A percentile compares a stretch with the other conserved stretches of the same genome.
These are phyloP conservation scores for Holothuria leucospilota DNA, from an alignment of 53 echinoderm and acorn worm genomes.

Conservation along the genomic window DNA sequence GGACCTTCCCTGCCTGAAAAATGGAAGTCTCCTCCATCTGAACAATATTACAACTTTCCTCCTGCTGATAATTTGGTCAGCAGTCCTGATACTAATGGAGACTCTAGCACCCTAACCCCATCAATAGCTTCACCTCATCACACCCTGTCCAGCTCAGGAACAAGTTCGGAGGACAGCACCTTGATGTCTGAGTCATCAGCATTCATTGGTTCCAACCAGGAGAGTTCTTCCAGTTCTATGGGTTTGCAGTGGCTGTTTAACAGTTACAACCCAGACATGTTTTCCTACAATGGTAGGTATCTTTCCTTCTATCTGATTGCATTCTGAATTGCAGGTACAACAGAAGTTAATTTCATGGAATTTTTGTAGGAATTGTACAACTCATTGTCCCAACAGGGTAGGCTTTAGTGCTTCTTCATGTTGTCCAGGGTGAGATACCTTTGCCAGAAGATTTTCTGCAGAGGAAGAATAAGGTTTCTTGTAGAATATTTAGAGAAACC, in stretches of 20 bases:
- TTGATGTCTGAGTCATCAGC: conserved; percentile 86
- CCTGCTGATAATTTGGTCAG: conserved; percentile 38
- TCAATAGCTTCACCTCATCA: conserved; percentile 57
- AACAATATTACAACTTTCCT: conserved; percentile 34
- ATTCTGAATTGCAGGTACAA: too few species aligned
- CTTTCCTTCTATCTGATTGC: too few species aligned
- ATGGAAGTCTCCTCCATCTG: conserved; percentile 23
- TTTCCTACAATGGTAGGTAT: conserved; percentile 17
- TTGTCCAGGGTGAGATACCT: too few species aligned
- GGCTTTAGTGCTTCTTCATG: too few species aligned
- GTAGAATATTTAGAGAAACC: too few species aligned
- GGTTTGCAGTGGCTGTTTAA: conserved; percentile 94
- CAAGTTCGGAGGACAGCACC: conserved; percentile 87
- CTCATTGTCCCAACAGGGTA: too few species aligned
- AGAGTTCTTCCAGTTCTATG: conserved; percentile 86
- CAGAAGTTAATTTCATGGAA: too few species aligned
- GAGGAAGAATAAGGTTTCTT: too few species aligned
- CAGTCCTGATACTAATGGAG: conserved; percentile 71
- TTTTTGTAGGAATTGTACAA: too few species aligned
- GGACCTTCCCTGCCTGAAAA: conserved; percentile 36
- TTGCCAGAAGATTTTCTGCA: too few species aligned
- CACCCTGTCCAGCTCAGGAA: conserved; percentile 58
- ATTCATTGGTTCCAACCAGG: conserved; percentile 82
- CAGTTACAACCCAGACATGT: conserved; percentile 18
- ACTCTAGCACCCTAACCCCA: conserved; percentile 84